Evolutionary conservation across 2,797 vertebrate genomes (phyloP).

Genomic region (Ispidina lecontei): DNA sequence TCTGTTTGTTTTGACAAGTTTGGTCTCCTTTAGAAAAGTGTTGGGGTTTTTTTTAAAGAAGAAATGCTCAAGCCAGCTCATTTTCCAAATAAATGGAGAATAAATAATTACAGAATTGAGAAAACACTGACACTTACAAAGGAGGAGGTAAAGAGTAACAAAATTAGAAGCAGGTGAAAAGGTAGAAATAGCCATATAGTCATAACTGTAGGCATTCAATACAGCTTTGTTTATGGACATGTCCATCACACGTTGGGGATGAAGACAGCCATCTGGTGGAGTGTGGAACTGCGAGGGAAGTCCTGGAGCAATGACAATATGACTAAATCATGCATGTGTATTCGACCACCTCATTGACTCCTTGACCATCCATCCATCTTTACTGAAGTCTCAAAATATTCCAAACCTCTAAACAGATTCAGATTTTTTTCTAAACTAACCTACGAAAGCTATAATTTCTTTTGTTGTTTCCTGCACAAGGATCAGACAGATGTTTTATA

Average conservation of each 20-base stretch:
- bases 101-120: neutral
- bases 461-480: neutral
- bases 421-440: neutral
- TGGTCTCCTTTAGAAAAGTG: neutral
- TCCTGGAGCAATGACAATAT: neutral
- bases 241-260: neutral
- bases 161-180: neutral
- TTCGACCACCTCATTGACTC: conserved; percentile 14
- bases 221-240: neutral
- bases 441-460: neutral
- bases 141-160: neutral
- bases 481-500: conserved; percentile 9
- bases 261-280: neutral
- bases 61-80: neutral
- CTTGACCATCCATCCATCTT: conserved; percentile 7
- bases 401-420: neutral
- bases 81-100: neutral
- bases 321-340: neutral
- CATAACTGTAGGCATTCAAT: neutral
- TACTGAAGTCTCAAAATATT: conserved; percentile 21
- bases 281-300: neutral
- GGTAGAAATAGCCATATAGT: neutral
- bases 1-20: neutral
- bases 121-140: neutral
- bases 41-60: neutral